Evolutionary conservation across 2,888 invertebrate genomes (phyloP), one percentile per base, ranked within the genome.

Genomic region (Auanema freiburgensis): DNA sequence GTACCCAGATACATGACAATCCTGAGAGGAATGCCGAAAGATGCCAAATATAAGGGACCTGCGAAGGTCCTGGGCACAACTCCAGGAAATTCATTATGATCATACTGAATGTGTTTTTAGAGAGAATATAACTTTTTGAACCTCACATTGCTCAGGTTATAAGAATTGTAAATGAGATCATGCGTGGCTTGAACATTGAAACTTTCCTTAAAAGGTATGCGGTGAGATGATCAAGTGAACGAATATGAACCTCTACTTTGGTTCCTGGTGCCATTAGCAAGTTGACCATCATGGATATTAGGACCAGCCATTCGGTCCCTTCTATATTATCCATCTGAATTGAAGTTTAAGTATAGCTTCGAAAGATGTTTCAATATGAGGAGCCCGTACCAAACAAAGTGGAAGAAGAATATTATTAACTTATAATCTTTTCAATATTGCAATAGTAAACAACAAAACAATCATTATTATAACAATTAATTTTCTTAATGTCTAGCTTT

Each of bases 161-260:
- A 49, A 18, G 54, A 58, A 85, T 93, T 90, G 86, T 92, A 94
- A 54, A 98, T 87, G 81, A 98, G 89, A 86, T 99, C 98, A 86
- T 99, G 98, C 85, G 91, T 91, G 23, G 98, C 97, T 87, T 99
- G 98, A 64, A 96, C 87, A 87, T 96, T 97, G 85, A 99, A 99
- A 86, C 96, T 97, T 87, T 99, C 98, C 86, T 98, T 98, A 57
- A 53, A 16, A 63, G n/a, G 10, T 52, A 14, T 18, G 2, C 0
- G 12, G 40, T 4, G 21, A 41, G n/a, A 25, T 8, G 1, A 24
- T 3, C 4, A 46, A 24, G 12, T 24, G 24, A 49, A 16, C 21
- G 3, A 42, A 96, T 97, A 86, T 95, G 95, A 87, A 97, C 97
- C 86, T 98, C 97, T 54, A 98, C 98, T 90, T 99, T 81, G 0